These are phyloP conservation scores for Ailuropoda melanoleuca DNA, from an alignment of 2,113 vertebrate species.

Conservation along the genomic window DNA sequence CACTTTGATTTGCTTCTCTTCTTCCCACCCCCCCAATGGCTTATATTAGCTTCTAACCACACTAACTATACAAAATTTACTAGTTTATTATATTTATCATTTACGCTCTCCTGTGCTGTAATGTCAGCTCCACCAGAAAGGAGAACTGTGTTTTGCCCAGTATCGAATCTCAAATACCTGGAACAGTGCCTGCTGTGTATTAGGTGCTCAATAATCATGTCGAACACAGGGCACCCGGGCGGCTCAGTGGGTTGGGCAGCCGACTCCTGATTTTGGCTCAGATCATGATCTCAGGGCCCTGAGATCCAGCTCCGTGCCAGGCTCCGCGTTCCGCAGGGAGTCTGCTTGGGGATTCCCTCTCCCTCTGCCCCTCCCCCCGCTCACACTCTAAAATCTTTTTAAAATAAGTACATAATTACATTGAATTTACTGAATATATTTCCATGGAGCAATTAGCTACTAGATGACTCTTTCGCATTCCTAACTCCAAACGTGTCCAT, in stretches of 20 bases:
- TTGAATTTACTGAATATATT: background rate
- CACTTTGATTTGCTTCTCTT: background rate
- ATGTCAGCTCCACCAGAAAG: background rate
- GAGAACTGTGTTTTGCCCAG: background rate
- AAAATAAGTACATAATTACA: background rate
- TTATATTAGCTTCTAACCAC: background rate
- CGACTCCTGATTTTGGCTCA: background rate
- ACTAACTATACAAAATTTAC: background rate
- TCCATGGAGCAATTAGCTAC: background rate
- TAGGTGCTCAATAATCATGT: background rate
- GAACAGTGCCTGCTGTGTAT: background rate
- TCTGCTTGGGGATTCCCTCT: background rate
- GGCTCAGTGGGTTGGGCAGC: background rate
- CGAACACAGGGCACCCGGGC: background rate
- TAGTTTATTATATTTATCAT: background rate
- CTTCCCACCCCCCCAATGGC: background rate
- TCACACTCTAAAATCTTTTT: background rate
- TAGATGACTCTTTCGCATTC: background rate
- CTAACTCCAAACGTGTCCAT: background rate
- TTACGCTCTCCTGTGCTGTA: background rate
- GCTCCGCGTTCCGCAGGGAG: background rate
- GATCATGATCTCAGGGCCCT: background rate
- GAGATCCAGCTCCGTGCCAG: accelerated
- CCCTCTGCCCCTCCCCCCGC: background rate
- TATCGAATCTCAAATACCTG: background rate